Evolutionary conservation across 1,140 invertebrate genomes (phyloP), one percentile per base, ranked within the genome.

Genomic region (Zeugodacus cucurbitae): DNA sequence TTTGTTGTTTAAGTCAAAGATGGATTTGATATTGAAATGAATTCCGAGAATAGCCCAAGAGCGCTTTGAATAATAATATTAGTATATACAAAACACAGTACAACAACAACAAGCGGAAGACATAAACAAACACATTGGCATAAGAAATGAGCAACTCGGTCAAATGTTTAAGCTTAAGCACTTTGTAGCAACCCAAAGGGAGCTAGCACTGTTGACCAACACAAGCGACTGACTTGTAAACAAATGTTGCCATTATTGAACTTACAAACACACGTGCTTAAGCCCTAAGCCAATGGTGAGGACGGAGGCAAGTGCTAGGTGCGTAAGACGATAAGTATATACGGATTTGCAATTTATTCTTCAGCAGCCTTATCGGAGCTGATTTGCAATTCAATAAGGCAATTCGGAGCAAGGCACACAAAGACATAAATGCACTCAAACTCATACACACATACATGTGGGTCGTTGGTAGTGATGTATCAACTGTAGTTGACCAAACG

Each of bases 341-440:
- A 82, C 10, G 74, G 74, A 54, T 82, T 82, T 82, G 74, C 22
- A 26, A 82, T 74, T 74, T 74, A 74, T 74, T 74, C 67, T 10
- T 74, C 67, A 20, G 41, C 67, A 22, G 34, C 74, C 41, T 82
- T 82, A 82, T 82, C 74, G n/a, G n/a, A 3, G 48, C 87, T 89
- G 87, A 89, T 89, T 89, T 89, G 88, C 88, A 89, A 89, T 89
- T 89, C 88, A 89, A 89, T 89, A 89, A 89, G 88, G n/a, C n/a
- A n/a, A n/a, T n/a, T 64, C 58, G 59, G 37, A 48, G 74, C 41
- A 82, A 44, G 7, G 41, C 59, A 82, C 37, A 59, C 32, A n/a
- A n/a, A n/a, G n/a, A n/a, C n/a, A n/a, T n/a, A n/a, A n/a, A n/a
- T n/a, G 59, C 59, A 82, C 32, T 82, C 78, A 82, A 0, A 1